A percentile compares a stretch with the other conserved stretches of the same genome.
Conservation (phyloP, 2,797 vertebrate species). For the Clarias pachynema region DNA sequence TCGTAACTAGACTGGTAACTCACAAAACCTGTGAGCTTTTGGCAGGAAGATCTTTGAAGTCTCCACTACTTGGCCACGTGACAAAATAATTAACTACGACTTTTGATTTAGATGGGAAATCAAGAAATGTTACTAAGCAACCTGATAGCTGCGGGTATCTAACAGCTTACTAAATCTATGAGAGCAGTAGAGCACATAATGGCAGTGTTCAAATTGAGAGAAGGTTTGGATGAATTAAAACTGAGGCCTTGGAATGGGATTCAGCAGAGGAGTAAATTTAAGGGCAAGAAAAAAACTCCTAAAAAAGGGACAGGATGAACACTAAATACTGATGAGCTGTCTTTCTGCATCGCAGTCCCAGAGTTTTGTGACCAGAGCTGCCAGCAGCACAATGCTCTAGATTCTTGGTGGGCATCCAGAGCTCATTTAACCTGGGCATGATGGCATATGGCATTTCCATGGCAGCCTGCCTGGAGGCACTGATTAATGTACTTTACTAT, state of each 20-base stretch:
- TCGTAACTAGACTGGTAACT: conserved; percentile 14
- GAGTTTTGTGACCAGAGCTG: conserved; percentile 11
- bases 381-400: conserved; percentile 28
- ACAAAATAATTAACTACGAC: conserved; percentile 27
- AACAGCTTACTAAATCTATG: conserved; percentile 31
- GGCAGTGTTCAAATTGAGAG: conserved; percentile 19
- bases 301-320: conserved; percentile 4
- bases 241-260: conserved; percentile 20
- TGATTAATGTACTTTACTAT: conserved; percentile 25
- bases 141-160: conserved; percentile 36
- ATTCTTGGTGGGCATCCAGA: conserved; percentile 38
- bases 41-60: conserved; percentile 9
- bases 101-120: conserved; percentile 45
- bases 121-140: conserved; percentile 29
- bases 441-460: conserved; percentile 39
- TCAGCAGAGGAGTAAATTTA: conserved; percentile 22
- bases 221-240: conserved; percentile 16
- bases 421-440: conserved; percentile 32
- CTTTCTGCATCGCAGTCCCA: neutral
- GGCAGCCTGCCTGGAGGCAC: conserved; percentile 18
- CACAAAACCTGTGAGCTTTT: conserved; percentile 9
- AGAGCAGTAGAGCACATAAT: conserved; percentile 41
- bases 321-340: conserved; percentile 12
- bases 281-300: conserved; percentile 21
- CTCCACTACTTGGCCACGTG: neutral